phyloP scores from a whole-genome alignment of 2,113 vertebrate genomes.

The Leptocoma aspasia region DNA sequence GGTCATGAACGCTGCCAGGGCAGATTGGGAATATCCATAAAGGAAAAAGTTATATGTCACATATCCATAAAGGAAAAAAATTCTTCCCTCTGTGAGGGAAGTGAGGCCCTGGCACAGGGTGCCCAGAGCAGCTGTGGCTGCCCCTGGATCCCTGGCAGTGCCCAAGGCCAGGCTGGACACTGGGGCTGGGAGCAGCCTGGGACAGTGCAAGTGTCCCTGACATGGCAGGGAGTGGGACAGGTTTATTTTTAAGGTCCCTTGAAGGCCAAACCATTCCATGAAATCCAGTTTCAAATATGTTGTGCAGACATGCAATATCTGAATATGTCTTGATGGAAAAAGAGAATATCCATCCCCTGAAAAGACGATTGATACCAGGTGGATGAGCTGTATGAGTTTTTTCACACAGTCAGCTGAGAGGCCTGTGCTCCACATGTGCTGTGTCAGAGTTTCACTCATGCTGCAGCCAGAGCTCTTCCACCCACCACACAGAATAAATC shows the following conservation, averaged over 20 bases:
- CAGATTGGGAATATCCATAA: neutral
- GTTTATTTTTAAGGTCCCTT: neutral
- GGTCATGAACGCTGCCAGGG: neutral
- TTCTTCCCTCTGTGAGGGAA: neutral
- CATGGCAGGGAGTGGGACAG: accelerated
- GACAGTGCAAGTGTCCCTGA: neutral
- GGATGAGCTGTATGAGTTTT: neutral
- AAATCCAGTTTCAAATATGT: neutral
- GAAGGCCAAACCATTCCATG: neutral
- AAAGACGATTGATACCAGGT: no score
- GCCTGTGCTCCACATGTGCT: neutral
- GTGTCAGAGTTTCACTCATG: neutral
- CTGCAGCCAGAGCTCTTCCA: neutral
- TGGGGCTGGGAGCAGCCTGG: neutral
- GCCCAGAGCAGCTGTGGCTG: neutral
- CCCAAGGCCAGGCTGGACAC: no score
- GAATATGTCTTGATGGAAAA: neutral
- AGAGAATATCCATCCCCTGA: no score
- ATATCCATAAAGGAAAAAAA: neutral
- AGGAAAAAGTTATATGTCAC: neutral
- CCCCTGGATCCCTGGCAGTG: neutral
- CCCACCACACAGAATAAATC: no score
- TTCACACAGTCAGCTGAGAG: neutral
- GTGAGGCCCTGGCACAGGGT: neutral
- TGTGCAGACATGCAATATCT: no score